Evolutionary conservation across 37 sponge, comb jelly and placozoan species (phyloP).

Genomic region (Bolinopsis microptera): DNA sequence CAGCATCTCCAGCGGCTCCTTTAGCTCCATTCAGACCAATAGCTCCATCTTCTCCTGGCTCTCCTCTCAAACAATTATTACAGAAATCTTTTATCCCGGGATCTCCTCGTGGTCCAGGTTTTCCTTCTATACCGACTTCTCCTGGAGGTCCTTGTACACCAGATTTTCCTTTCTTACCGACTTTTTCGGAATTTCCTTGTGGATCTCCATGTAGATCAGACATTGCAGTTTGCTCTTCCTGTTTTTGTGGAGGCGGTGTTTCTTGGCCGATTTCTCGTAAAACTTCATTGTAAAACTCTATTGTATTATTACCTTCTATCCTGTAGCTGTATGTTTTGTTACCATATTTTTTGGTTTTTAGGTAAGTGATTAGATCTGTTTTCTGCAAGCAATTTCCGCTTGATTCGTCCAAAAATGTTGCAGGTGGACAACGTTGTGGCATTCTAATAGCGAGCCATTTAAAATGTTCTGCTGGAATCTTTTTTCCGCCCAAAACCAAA

Average conservation of each 20-base stretch:
- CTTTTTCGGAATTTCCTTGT: no score
- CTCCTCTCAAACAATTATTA: constrained; percentile 63
- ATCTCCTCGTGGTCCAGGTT: neutral
- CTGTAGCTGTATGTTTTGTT: neutral
- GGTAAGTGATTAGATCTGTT: no score
- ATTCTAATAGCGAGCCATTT: neutral
- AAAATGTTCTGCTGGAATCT: neutral
- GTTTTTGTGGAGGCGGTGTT: no score
- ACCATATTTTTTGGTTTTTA: neutral
- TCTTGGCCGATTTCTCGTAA: no score
- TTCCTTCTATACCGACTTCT: neutral
- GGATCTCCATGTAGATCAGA: no score
- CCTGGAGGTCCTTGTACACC: constrained; percentile 28
- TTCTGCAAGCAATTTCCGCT: neutral
- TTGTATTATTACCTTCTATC: neutral
- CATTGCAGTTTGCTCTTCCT: no score
- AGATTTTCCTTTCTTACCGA: no score
- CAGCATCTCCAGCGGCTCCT: neutral
- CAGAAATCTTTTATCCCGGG: constrained; percentile 43
- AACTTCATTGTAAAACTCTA: no score
- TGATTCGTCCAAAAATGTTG: neutral
- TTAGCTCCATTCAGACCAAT: neutral
- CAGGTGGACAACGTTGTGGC: neutral
- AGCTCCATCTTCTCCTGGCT: neutral
- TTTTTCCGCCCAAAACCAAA: neutral